Evolutionary conservation across 2,797 vertebrate genomes (phyloP).

Genomic region (Catamblyrhynchus diadema): DNA sequence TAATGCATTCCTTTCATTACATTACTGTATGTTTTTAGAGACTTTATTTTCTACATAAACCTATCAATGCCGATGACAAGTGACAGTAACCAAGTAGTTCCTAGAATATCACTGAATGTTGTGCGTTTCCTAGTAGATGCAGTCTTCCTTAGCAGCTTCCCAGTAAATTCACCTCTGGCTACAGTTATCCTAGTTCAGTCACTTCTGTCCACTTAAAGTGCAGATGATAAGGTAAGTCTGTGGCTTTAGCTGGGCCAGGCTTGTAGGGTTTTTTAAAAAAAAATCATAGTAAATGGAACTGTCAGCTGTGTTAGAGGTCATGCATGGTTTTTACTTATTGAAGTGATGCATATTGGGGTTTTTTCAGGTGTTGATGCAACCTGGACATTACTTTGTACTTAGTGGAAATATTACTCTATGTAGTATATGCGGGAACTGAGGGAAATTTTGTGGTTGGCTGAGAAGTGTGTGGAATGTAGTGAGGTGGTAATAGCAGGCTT

Average conservation of each 20-base stretch:
- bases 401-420: not conserved
- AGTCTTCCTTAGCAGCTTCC: not conserved
- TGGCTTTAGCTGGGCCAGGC: not conserved
- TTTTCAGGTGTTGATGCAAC: not conserved
- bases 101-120: not conserved
- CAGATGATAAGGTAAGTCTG: not conserved
- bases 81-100: not conserved
- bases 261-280: not conserved
- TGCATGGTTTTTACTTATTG: not conserved
- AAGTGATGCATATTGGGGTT: not conserved
- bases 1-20: not conserved
- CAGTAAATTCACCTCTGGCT: conserved; percentile 13
- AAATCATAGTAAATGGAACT: not conserved
- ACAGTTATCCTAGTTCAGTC: conserved; percentile 40
- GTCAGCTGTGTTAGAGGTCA: not conserved
- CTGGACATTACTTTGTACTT: not conserved
- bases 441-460: not conserved
- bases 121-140: not conserved
- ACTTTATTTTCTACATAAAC: not conserved
- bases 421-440: not conserved
- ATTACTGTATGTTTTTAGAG: not conserved
- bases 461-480: not conserved
- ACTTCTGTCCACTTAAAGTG: not conserved
- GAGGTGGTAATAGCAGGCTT: not conserved
- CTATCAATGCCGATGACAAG: not conserved